A percentile compares a stretch with the other conserved stretches of the same genome.
Conservation (phyloP, 2,113 vertebrate species). For the Gadus chalcogrammus region DNA sequence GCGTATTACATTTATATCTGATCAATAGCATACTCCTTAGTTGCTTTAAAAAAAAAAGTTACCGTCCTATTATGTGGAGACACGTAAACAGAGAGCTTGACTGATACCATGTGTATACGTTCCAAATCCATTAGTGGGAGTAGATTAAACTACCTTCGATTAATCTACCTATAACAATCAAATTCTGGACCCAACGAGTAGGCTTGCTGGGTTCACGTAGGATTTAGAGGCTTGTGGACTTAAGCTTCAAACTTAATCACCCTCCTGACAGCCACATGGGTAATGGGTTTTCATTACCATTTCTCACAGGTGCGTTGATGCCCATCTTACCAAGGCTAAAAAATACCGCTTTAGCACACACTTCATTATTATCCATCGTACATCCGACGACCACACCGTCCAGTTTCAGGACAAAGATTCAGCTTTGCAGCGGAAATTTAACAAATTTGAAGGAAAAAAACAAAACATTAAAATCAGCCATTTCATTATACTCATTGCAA, state of each 20-base stretch:
- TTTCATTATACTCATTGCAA: constrained; percentile 56
- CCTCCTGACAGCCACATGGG: constrained; percentile 39
- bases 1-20: constrained; percentile 46
- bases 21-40: constrained; percentile 28
- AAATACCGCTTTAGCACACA: constrained; percentile 54
- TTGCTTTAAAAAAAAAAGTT: background rate
- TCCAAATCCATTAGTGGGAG: constrained; percentile 51
- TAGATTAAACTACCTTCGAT: constrained; percentile 27
- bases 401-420: constrained; percentile 45
- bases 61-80: constrained; percentile 44
- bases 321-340: constrained; percentile 52
- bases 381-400: constrained; percentile 52
- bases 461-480: constrained; percentile 27
- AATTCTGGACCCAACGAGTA: constrained; percentile 59
- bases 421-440: constrained; percentile 51
- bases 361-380: constrained; percentile 38
- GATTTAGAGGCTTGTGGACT: constrained; percentile 36
- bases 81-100: constrained; percentile 73
- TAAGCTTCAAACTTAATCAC: constrained; percentile 44
- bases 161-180: constrained; percentile 48
- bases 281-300: constrained; percentile 34
- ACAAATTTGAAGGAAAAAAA: constrained; percentile 1
- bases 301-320: constrained; percentile 41
- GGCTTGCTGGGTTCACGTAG: constrained; percentile 32
- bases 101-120: constrained; percentile 56